These are phyloP conservation scores for Drosophila nigrodunni DNA, from an alignment of 1,140 invertebrate genomes.

Conservation along the genomic window DNA sequence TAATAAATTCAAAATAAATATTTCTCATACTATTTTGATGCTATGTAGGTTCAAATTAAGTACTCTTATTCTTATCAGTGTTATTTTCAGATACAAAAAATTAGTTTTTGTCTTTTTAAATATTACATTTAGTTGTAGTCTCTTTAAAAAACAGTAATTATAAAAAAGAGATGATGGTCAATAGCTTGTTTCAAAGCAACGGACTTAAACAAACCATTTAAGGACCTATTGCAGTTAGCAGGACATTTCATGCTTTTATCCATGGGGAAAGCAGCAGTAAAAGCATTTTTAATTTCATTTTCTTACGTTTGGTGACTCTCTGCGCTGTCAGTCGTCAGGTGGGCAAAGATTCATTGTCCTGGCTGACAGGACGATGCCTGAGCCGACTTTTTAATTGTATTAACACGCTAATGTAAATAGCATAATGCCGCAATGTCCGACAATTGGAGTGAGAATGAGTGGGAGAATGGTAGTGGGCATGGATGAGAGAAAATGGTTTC, in stretches of 20 bases:
- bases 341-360: constrained; percentile 71
- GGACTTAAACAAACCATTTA: neutral
- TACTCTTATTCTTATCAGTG: too few species aligned
- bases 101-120: too few species aligned
- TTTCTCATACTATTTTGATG: too few species aligned
- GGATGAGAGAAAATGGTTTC: neutral
- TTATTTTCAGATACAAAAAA: too few species aligned
- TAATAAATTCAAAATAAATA: too few species aligned
- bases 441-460: neutral
- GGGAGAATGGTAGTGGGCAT: neutral
- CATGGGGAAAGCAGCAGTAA: constrained; percentile 35
- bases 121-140: too few species aligned
- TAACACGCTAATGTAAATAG: constrained; percentile 81
- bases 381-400: constrained; percentile 81
- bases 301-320: constrained; percentile 22
- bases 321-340: constrained; percentile 33
- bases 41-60: too few species aligned
- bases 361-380: constrained; percentile 27
- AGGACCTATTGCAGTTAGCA: neutral
- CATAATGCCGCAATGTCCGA: constrained; percentile 51
- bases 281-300: constrained; percentile 79
- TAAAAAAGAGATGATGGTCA: too few species aligned
- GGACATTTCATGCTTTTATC: neutral
- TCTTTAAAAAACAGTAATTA: too few species aligned
- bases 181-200: neutral